Percentiles rank a stretch among this genome's conserved stretches.
phyloP scores from a whole-genome alignment of 2,113 vertebrate species.

The Petromus typicus region DNA sequence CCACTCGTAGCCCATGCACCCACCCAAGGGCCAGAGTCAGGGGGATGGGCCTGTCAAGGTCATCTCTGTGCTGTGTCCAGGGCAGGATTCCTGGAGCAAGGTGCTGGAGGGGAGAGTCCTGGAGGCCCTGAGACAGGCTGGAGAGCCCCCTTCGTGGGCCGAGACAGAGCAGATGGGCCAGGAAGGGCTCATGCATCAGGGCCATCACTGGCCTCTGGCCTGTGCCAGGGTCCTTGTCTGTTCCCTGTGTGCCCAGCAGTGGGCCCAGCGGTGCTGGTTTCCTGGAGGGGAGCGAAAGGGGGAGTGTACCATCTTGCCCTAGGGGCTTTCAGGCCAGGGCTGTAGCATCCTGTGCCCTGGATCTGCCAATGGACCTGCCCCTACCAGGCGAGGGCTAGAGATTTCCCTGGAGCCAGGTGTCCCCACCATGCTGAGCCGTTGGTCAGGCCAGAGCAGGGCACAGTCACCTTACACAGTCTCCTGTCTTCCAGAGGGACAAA shows the following conservation, averaged over 20 bases:
- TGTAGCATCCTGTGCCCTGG: neutral
- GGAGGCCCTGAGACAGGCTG: neutral
- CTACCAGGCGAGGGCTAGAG: neutral
- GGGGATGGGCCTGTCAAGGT: too few relatives aligned
- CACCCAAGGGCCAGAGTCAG: too few relatives aligned
- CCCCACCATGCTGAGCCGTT: neutral
- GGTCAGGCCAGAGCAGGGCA: neutral
- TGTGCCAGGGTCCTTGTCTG: neutral
- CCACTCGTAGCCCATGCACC: neutral
- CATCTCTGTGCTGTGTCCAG: neutral
- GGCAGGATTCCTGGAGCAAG: neutral
- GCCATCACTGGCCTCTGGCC: rapidly evolving
- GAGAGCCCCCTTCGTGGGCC: neutral
- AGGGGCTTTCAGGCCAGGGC: too few relatives aligned
- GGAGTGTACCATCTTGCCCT: neutral
- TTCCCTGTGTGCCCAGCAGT: neutral
- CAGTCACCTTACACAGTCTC: neutral
- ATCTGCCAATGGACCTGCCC: neutral
- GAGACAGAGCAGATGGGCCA: neutral
- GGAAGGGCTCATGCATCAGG: neutral
- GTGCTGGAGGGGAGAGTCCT: neutral
- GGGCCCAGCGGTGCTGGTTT: neutral
- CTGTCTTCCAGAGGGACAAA: conserved; percentile 89
- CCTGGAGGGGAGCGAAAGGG: neutral
- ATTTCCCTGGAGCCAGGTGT: neutral